phyloP scores from a whole-genome alignment of 1,140 invertebrate species.

The Brachionus sp. region DNA sequence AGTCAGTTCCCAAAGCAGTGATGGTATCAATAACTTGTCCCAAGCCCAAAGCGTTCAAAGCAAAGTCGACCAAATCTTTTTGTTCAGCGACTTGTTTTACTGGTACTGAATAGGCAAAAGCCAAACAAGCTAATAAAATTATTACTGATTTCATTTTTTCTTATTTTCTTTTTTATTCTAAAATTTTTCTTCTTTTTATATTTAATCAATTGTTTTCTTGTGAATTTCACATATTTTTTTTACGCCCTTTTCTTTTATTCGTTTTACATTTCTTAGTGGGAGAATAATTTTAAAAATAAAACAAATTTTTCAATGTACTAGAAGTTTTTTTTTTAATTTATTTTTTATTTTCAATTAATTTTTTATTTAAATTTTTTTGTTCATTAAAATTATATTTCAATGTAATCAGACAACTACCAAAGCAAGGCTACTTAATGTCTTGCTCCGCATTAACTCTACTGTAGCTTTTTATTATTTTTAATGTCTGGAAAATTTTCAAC shows the following conservation, averaged over 20 bases:
- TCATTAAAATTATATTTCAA: too few relatives aligned
- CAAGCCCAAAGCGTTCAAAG: constrained; percentile 16
- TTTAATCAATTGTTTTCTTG: not conserved
- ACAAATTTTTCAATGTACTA: not conserved
- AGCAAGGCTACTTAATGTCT: too few relatives aligned
- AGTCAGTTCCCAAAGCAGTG: not conserved
- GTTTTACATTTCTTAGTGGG: not conserved
- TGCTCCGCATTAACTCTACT: too few relatives aligned
- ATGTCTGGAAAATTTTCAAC: too few relatives aligned
- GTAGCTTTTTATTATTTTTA: too few relatives aligned
- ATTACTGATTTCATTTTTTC: constrained; percentile 5
- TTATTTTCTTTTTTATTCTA: not conserved
- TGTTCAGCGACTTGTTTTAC: not conserved
- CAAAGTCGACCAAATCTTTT: not conserved
- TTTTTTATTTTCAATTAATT: too few relatives aligned
- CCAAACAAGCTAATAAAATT: constrained; percentile 3
- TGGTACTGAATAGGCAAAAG: not conserved
- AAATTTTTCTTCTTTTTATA: not conserved
- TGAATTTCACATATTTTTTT: not conserved
- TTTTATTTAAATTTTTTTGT: too few relatives aligned
- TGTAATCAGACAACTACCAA: too few relatives aligned
- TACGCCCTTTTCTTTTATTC: not conserved
- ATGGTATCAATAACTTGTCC: not conserved
- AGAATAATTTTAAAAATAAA: not conserved
- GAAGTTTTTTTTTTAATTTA: too few relatives aligned